A percentile compares a stretch with the other conserved stretches of the same genome.
phyloP scores from a whole-genome alignment of 2,797 vertebrate species.

The Hemibagrus guttatus region DNA sequence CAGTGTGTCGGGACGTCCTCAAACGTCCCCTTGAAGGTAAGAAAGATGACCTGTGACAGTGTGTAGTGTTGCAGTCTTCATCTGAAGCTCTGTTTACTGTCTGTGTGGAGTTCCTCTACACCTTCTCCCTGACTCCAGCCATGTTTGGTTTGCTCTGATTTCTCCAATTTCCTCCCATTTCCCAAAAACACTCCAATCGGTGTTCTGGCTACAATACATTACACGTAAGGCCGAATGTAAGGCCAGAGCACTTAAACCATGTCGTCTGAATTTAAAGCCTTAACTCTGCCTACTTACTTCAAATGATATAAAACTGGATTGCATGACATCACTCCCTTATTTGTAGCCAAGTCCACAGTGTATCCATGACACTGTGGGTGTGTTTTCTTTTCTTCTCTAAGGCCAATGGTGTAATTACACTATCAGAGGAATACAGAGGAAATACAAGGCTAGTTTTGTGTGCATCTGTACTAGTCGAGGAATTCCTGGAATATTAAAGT shows the following conservation, averaged over 20 bases:
- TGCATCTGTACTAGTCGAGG: not conserved
- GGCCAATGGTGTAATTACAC: not conserved
- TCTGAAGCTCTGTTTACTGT: not conserved
- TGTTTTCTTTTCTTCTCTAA: not conserved
- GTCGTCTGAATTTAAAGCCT: not conserved
- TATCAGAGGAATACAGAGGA: not conserved
- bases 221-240: not conserved
- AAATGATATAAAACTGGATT: not conserved
- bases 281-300: not conserved
- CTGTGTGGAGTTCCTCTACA: not conserved
- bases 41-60: not conserved
- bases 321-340: not conserved
- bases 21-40: slow-evolving; percentile 34
- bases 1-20: slow-evolving; percentile 48
- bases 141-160: not conserved
- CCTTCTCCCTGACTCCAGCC: not conserved
- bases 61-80: not conserved
- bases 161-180: not conserved
- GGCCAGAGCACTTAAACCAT: not conserved
- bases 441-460: not conserved
- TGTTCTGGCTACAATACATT: not conserved
- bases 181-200: not conserved
- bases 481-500: not conserved
- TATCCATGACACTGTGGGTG: not conserved
- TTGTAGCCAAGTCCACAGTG: not conserved